phyloP scores from a whole-genome alignment of 2,797 vertebrate genomes.

The Leucoraja ocellata region DNA sequence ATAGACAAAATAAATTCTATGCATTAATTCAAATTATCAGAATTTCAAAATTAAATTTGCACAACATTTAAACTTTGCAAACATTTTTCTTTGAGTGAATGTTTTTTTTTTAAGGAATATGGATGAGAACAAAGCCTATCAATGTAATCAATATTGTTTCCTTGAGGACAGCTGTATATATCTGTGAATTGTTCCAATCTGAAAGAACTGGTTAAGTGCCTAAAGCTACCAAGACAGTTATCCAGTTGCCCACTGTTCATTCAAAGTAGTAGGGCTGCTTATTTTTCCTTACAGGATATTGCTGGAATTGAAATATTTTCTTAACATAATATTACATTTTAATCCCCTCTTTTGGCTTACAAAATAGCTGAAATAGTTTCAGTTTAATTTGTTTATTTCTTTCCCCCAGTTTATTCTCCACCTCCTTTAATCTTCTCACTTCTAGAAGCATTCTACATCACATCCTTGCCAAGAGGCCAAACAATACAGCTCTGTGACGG shows the following conservation, averaged over 20 bases:
- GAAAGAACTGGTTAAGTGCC: no score
- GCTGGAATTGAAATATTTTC: constrained; percentile 9
- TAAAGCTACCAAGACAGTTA: no score
- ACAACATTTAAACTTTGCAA: background rate
- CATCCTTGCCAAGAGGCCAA: background rate
- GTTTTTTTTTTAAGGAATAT: background rate
- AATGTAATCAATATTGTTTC: background rate
- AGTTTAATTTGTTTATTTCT: constrained; percentile 7
- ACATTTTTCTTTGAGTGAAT: background rate
- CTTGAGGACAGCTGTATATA: background rate
- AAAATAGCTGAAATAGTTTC: background rate
- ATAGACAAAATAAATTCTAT: background rate
- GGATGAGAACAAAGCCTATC: background rate
- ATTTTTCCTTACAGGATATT: background rate
- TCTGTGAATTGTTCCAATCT: background rate
- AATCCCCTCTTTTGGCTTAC: background rate
- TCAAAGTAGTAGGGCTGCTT: background rate
- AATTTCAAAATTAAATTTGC: background rate
- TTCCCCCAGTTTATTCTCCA: background rate
- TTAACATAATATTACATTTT: background rate
- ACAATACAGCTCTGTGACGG: constrained; percentile 8
- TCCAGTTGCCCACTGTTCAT: background rate
- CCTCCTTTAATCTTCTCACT: background rate
- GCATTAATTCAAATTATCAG: background rate
- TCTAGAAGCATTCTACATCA: background rate